Conservation (phyloP, 2,113 vertebrate genomes). For the Verasper variegatus region DNA sequence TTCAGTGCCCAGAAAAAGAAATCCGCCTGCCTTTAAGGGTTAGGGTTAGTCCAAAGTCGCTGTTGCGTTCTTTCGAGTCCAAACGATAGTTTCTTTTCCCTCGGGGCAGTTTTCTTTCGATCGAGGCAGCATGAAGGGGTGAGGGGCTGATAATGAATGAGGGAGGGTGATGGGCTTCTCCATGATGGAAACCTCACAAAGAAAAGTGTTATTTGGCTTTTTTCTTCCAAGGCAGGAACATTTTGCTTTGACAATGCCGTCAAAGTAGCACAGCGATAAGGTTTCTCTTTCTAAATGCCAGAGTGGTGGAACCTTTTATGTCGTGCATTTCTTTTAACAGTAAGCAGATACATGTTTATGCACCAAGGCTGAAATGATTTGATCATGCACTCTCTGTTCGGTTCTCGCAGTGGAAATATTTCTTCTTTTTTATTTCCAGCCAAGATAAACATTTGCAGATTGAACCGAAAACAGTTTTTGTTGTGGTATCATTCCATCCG, state of each 20-base stretch:
- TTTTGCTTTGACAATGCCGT: slow-evolving; percentile 22
- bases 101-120: slow-evolving; percentile 8
- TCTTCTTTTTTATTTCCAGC: too few species aligned
- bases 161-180: neutral
- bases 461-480: neutral
- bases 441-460: too few species aligned
- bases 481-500: neutral
- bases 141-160: slow-evolving; percentile 12
- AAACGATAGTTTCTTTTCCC: slow-evolving; percentile 7
- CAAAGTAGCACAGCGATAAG: slow-evolving; percentile 2
- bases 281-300: neutral
- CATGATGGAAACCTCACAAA: slow-evolving; percentile 23
- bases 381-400: too few species aligned
- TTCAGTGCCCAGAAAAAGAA: slow-evolving; percentile 1
- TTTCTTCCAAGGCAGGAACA: neutral
- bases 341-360: neutral
- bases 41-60: slow-evolving; percentile 13
- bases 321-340: slow-evolving; percentile 2
- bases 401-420: too few species aligned
- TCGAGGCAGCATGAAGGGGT: slow-evolving; percentile 12
- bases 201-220: slow-evolving; percentile 10
- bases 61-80: slow-evolving; percentile 28
- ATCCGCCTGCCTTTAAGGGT: slow-evolving; percentile 9
- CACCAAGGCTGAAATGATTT: too few species aligned
- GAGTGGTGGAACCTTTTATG: slow-evolving; percentile 21